Conservation (phyloP, 1,140 invertebrate genomes). For the Lasaia peninsularis region DNA sequence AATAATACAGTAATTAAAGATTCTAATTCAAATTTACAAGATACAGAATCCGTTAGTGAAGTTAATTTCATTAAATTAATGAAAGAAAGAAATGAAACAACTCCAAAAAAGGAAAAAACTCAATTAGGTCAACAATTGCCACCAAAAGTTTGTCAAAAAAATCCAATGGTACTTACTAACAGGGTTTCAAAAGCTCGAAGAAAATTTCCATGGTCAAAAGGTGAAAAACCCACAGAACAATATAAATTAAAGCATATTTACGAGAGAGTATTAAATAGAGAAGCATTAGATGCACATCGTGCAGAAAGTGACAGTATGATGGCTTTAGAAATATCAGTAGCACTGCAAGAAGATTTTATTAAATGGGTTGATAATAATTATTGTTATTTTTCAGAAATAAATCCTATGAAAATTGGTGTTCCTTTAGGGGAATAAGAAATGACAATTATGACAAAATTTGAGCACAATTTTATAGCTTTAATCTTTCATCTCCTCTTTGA, state of each 20-base stretch:
- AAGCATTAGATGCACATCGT: constrained; percentile 66
- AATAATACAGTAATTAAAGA: constrained; percentile 4
- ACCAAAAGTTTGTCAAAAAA: neutral
- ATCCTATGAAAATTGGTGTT: constrained; percentile 43
- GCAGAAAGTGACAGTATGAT: constrained; percentile 81
- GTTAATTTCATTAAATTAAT: constrained; percentile 26
- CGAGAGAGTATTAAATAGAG: constrained; percentile 29
- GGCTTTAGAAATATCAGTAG: constrained; percentile 75
- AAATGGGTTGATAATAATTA: constrained; percentile 42
- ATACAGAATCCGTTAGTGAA: constrained; percentile 17
- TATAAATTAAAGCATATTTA: constrained; percentile 75
- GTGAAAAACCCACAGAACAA: constrained; percentile 34
- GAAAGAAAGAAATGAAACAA: constrained; percentile 45
- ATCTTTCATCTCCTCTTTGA: too few species aligned
- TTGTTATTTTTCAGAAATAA: constrained; percentile 35
- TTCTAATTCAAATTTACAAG: neutral
- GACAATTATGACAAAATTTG: neutral
- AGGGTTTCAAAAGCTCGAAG: constrained; percentile 24
- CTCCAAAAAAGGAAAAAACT: constrained; percentile 31
- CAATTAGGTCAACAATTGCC: neutral
- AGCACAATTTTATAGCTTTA: too few species aligned
- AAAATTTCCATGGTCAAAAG: constrained; percentile 34
- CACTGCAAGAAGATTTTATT: constrained; percentile 36
- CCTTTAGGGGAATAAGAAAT: constrained; percentile 13
- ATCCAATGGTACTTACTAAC: neutral